Evolutionary conservation across 2,888 invertebrate species (phyloP).

Genomic region (Orthosia incerta): DNA sequence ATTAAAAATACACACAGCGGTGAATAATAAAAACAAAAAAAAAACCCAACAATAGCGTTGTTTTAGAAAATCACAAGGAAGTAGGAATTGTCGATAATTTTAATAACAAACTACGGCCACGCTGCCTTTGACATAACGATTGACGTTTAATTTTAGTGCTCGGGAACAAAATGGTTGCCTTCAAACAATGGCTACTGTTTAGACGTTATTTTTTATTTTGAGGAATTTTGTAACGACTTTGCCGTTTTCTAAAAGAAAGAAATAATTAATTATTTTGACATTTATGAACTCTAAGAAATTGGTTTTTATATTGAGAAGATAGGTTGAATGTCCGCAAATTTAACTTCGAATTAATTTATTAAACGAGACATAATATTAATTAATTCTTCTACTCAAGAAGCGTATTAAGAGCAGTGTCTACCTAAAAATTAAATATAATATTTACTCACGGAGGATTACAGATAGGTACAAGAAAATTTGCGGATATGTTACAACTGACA

Average conservation of each 20-base stretch:
- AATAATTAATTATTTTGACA: not conserved
- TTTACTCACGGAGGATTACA: too few relatives aligned
- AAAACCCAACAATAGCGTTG: constrained; percentile 71
- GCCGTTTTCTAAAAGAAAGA: not conserved
- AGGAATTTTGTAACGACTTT: constrained; percentile 14
- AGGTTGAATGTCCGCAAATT: not conserved
- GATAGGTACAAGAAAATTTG: too few relatives aligned
- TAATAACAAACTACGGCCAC: constrained; percentile 83
- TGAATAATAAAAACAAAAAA: constrained; percentile 62
- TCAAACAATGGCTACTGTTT: constrained; percentile 73
- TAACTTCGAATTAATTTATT: not conserved
- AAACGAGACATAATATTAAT: not conserved
- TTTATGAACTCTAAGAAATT: not conserved
- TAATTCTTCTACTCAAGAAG: not conserved
- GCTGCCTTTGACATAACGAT: constrained; percentile 83
- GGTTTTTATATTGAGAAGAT: not conserved
- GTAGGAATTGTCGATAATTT: constrained; percentile 84
- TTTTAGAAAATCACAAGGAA: constrained; percentile 82
- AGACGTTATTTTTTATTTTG: constrained; percentile 48
- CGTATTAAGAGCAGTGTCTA: not conserved
- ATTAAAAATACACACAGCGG: constrained; percentile 54
- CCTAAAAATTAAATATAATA: too few relatives aligned
- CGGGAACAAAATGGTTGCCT: constrained; percentile 76
- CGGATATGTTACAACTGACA: too few relatives aligned
- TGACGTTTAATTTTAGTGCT: constrained; percentile 89